phyloP scores from a whole-genome alignment of 2,888 invertebrate species.

The Orthosia gothica region DNA sequence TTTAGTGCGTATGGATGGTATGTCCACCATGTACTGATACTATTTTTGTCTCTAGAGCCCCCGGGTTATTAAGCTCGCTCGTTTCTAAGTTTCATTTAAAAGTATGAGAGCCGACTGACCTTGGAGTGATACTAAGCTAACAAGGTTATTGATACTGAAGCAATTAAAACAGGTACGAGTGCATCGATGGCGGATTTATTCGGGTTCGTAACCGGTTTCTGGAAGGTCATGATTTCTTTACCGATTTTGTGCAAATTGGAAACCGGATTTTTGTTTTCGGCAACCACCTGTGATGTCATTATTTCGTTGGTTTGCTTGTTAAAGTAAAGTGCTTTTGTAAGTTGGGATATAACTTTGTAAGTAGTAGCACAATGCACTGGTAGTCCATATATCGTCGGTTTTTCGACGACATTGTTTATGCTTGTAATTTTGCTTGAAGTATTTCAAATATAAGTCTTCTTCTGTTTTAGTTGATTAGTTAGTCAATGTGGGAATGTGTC shows the following conservation, averaged over 20 bases:
- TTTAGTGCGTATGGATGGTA: too few relatives aligned
- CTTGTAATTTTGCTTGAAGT: neutral
- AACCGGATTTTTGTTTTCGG: slow-evolving; percentile 41
- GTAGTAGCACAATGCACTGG: neutral
- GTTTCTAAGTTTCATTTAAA: slow-evolving; percentile 22
- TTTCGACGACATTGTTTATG: neutral
- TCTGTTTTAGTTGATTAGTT: too few relatives aligned
- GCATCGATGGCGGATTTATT: slow-evolving; percentile 49
- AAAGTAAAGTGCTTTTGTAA: neutral
- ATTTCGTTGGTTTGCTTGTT: neutral
- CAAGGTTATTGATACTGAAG: slow-evolving; percentile 66
- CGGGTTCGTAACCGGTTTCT: slow-evolving; percentile 47
- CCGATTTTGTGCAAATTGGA: slow-evolving; percentile 17
- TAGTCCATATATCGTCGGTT: neutral
- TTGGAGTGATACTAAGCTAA: slow-evolving; percentile 62
- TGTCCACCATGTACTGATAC: too few relatives aligned
- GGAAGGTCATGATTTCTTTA: slow-evolving; percentile 41
- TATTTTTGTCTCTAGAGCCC: too few relatives aligned
- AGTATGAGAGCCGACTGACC: slow-evolving; percentile 32
- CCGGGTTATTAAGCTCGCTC: neutral
- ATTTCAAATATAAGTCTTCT: too few relatives aligned
- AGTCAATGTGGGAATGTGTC: too few relatives aligned
- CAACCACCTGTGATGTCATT: slow-evolving; percentile 7
- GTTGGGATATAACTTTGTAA: neutral
- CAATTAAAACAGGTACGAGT: slow-evolving; percentile 64